Conservation (phyloP, 1,140 invertebrate genomes). For the Camponotus vicinus region DNA sequence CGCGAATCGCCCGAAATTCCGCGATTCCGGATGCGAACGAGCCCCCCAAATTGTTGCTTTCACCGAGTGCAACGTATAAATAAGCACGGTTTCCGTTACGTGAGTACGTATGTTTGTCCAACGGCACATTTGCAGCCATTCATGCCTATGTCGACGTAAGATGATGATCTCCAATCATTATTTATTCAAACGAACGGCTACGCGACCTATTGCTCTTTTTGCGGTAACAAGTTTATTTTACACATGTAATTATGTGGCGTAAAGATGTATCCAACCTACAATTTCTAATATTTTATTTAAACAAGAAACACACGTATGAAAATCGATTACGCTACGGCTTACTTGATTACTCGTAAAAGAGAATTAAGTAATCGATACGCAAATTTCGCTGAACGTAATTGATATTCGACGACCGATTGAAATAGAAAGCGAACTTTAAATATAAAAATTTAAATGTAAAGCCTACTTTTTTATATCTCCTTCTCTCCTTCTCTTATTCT, state of each 20-base stretch:
- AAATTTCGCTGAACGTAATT: neutral
- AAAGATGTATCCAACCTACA: neutral
- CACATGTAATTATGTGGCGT: neutral
- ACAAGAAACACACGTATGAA: neutral
- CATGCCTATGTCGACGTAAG: neutral
- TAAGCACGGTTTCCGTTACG: slow-evolving; percentile 21
- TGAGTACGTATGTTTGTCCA: neutral
- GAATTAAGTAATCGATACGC: neutral
- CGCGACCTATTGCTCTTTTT: neutral
- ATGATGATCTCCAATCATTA: neutral
- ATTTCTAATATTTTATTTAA: slow-evolving; percentile 32
- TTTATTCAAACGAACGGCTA: neutral
- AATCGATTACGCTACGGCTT: neutral
- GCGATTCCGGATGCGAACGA: slow-evolving; percentile 25
- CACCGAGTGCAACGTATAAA: slow-evolving; percentile 38
- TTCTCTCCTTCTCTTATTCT: neutral
- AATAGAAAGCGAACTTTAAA: neutral
- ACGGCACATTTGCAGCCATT: neutral
- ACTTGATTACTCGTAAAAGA: no score
- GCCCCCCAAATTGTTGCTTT: slow-evolving; percentile 48
- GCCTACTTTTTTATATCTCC: neutral
- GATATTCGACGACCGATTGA: slow-evolving; percentile 6
- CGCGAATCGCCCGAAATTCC: slow-evolving; percentile 65
- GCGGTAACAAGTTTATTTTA: slow-evolving; percentile 7
- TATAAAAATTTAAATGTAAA: no score